Base-by-base conservation (phyloP, 2,888 invertebrate species). In the Leptinotarsa juncta region DNA sequence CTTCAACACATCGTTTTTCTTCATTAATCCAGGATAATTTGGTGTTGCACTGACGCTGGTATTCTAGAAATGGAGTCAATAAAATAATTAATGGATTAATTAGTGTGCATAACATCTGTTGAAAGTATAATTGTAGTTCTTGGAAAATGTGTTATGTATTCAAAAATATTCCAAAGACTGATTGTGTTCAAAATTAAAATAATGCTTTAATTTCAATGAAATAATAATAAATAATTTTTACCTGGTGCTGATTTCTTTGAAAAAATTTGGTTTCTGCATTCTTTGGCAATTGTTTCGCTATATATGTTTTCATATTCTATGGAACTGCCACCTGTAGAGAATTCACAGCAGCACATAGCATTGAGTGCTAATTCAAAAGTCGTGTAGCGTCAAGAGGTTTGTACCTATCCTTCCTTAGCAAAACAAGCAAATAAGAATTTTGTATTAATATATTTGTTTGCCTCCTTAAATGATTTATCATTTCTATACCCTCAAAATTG, bases 271-370 rank as follows among this genome's bases (percentile, higher is more conserved):
- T 65, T 23, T 65, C 12, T 65, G 26, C 16, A 50, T 50, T 14
- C 16, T 50, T 50, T 16, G 16, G 14, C 15, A 15, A 50, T 15
- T 15, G 15, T 50, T 50, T 12, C 50, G 14, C 50, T 50, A 15
- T 50, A 15, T 50, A 50, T 50, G 4, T 50, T 16, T 50, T 50
- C 16, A 4, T 50, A 32, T 50, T 42, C 42, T 48, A 16, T 16
- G 18, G 48, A 67, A 32, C 32, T 32, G 32, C 32, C 1, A 32
- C 32, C 32, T 32, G 5, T 73, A 48, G n/a, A n/a, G n/a, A n/a
- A n/a, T n/a, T n/a, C n/a, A n/a, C n/a, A n/a, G 69, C 73, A 65
- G 65, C 73, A 73, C 73, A 73, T 18, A 70, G 23, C 15, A 57
- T 70, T 16, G 70, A 70, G 23, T 70, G 60, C 48, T 20, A 18